Evolutionary conservation across 2,113 vertebrate genomes (phyloP).

Genomic region (Clarias magur): DNA sequence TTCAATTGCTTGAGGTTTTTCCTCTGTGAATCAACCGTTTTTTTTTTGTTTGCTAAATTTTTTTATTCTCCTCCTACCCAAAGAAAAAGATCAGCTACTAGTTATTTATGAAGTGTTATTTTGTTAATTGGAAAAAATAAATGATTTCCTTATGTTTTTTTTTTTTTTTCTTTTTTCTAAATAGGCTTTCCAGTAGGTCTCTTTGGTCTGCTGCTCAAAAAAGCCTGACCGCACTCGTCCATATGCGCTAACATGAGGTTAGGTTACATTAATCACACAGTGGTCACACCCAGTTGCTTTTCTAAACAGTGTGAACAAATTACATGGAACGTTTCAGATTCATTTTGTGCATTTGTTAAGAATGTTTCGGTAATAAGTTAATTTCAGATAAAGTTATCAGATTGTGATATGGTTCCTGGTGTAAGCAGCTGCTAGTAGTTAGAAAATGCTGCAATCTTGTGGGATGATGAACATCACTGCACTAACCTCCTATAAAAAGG

Average conservation of each 20-base stretch:
- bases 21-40: neutral
- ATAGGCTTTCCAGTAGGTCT: slow-evolving; percentile 25
- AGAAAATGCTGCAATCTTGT: slow-evolving; percentile 28
- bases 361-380: neutral
- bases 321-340: slow-evolving; percentile 36
- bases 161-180: neutral
- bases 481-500: slow-evolving; percentile 37
- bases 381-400: slow-evolving; percentile 7
- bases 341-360: neutral
- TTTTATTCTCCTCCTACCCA: slow-evolving; percentile 20
- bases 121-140: slow-evolving; percentile 45
- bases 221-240: slow-evolving; percentile 45
- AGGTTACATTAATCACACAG: slow-evolving; percentile 45
- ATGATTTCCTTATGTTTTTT: slow-evolving; percentile 34
- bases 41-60: slow-evolving; percentile 5
- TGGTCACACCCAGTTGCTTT: slow-evolving; percentile 45
- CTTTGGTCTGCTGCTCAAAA: slow-evolving; percentile 41
- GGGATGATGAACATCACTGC: slow-evolving; percentile 5
- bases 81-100: slow-evolving; percentile 35
- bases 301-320: slow-evolving; percentile 52
- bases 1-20: neutral
- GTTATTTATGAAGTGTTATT: slow-evolving; percentile 40
- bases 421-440: slow-evolving; percentile 25
- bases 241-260: slow-evolving; percentile 32
- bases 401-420: slow-evolving; percentile 29